phyloP scores from a whole-genome alignment of 1,140 invertebrate genomes.

The Neotoxoptera formosana region DNA sequence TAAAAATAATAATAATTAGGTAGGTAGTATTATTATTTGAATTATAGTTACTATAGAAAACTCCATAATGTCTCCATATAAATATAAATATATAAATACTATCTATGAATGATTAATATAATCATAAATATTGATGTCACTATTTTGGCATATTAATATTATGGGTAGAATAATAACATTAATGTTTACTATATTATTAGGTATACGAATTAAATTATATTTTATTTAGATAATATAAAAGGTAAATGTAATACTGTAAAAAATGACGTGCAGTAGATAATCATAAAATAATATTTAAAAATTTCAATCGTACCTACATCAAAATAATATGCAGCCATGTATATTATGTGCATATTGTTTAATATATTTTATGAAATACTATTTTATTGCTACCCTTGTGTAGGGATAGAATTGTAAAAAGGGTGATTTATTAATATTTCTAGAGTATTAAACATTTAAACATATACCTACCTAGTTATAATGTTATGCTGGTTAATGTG shows the following conservation, averaged over 20 bases:
- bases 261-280: too few species aligned
- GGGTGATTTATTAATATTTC: background rate
- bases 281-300: background rate
- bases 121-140: background rate
- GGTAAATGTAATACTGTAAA: background rate
- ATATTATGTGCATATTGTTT: too few species aligned
- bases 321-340: background rate
- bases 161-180: background rate
- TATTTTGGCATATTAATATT: background rate
- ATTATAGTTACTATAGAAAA: background rate
- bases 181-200: background rate
- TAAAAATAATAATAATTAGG: background rate
- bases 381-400: background rate
- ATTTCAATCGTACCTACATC: background rate
- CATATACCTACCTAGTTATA: background rate
- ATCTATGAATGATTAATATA: rapidly evolving
- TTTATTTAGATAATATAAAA: too few species aligned
- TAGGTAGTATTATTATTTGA: background rate
- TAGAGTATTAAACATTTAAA: background rate
- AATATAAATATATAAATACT: background rate
- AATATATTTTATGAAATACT: too few species aligned
- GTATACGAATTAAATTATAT: background rate
- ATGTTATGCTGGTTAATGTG: background rate
- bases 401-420: background rate
- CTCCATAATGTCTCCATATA: too few species aligned